phyloP scores from a whole-genome alignment of 1,140 invertebrate species.

The Triops cancriformis region DNA sequence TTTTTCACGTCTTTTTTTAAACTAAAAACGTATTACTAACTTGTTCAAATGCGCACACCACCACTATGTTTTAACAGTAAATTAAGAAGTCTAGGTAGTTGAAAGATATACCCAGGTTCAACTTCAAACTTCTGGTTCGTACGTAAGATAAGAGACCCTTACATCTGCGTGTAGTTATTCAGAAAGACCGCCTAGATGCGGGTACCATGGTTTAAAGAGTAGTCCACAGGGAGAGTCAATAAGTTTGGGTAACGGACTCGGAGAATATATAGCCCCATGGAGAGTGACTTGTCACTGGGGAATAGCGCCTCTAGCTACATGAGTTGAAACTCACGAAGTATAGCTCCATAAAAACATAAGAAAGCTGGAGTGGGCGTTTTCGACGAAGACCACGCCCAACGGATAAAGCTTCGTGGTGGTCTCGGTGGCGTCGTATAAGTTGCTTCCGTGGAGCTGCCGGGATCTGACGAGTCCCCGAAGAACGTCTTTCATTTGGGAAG shows the following conservation, averaged over 20 bases:
- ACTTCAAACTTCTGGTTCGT: too few relatives aligned
- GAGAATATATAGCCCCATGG: not conserved
- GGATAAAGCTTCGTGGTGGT: not conserved
- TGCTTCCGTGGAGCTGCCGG: not conserved
- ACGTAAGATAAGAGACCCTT: too few relatives aligned
- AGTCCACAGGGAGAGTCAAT: not conserved
- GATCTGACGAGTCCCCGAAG: constrained; percentile 2
- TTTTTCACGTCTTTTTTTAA: too few relatives aligned
- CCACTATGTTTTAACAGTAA: too few relatives aligned
- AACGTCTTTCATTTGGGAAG: constrained; percentile 10
- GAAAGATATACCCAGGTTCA: too few relatives aligned
- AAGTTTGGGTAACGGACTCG: not conserved
- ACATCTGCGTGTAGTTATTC: too few relatives aligned
- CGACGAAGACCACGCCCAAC: not conserved
- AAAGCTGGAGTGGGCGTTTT: not conserved
- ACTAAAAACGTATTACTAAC: too few relatives aligned
- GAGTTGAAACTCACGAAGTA: not conserved
- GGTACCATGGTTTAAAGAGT: not conserved
- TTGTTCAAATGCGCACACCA: too few relatives aligned
- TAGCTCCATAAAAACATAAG: not conserved
- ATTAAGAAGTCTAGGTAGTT: too few relatives aligned
- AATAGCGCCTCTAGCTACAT: not conserved
- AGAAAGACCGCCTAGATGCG: too few relatives aligned
- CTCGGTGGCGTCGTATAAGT: not conserved
- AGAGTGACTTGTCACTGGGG: not conserved